A percentile compares a stretch with the other conserved stretches of the same genome.
Conservation (phyloP, 2,113 vertebrate genomes). For the Cyanocitta stelleri region DNA sequence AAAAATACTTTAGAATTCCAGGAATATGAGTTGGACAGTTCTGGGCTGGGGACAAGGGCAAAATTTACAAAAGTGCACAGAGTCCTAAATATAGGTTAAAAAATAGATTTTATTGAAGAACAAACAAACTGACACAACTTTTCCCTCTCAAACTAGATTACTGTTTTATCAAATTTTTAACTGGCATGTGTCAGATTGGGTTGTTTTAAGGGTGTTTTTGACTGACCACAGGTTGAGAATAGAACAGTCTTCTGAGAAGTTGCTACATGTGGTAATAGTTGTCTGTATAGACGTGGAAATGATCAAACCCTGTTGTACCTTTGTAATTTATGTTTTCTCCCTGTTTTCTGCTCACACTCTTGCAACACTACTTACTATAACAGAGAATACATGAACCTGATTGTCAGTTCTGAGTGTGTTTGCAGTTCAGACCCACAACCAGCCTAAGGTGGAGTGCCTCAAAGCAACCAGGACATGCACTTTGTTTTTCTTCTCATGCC, state of each 20-base stretch:
- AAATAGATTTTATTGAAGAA: not conserved
- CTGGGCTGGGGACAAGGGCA: not conserved
- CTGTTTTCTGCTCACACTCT: not conserved
- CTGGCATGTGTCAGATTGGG: not conserved
- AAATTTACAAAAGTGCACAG: not conserved
- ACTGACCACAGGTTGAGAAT: not conserved
- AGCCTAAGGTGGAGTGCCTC: not conserved
- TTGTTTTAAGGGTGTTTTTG: not conserved
- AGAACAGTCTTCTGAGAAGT: not conserved
- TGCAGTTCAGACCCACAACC: not conserved
- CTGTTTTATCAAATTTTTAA: not conserved
- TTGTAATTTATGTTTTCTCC: not conserved
- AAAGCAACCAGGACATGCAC: not conserved
- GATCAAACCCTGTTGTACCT: not conserved
- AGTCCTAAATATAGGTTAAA: not conserved
- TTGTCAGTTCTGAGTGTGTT: not conserved
- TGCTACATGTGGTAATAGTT: not conserved
- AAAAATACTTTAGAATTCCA: constrained; percentile 7
- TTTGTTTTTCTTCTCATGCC: constrained; percentile 22
- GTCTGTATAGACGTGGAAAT: not conserved
- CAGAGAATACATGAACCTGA: too few species aligned
- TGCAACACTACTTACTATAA: not conserved
- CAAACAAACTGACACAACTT: not conserved
- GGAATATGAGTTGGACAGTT: not conserved
- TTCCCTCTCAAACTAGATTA: not conserved